These are phyloP conservation scores for Tromatobia lineatoria DNA, from an alignment of 2,888 invertebrate species.

Conservation along the genomic window DNA sequence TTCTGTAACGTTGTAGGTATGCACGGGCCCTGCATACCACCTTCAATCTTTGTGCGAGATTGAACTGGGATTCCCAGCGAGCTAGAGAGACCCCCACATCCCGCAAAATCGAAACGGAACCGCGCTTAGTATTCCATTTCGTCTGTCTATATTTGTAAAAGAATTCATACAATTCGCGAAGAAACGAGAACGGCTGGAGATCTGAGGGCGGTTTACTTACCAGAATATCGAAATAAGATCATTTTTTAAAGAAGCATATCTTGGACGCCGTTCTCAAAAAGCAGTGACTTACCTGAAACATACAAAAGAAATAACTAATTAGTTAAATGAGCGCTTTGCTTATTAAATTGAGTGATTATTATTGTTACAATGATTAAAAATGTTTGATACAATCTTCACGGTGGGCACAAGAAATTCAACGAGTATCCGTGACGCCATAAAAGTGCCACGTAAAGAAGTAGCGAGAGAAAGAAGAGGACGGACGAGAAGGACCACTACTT, in stretches of 20 bases:
- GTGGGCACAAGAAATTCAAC: constrained; percentile 5
- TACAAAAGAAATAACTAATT: constrained; percentile 69
- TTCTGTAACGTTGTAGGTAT: neutral
- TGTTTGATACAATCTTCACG: constrained; percentile 3
- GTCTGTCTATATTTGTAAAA: constrained; percentile 32
- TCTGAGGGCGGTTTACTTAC: constrained; percentile 53
- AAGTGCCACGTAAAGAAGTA: constrained; percentile 19
- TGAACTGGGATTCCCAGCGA: constrained; percentile 80
- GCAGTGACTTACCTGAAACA: constrained; percentile 81
- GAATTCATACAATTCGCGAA: constrained; percentile 18
- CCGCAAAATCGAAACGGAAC: constrained; percentile 23
- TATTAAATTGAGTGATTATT: constrained; percentile 11
- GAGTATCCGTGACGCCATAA: constrained; percentile 32
- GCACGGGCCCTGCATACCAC: constrained; percentile 27
- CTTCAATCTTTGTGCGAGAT: constrained; percentile 78
- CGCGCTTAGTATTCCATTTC: constrained; percentile 57
- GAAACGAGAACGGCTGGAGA: constrained; percentile 5
- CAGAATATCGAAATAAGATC: neutral
- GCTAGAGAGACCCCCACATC: constrained; percentile 10
- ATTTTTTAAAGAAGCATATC: neutral
- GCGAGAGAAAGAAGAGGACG: constrained; percentile 34
- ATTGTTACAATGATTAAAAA: constrained; percentile 8
- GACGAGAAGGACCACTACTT: constrained; percentile 8
- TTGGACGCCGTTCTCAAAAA: constrained; percentile 1
- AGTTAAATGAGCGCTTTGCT: constrained; percentile 39